A percentile compares a stretch with the other conserved stretches of the same genome.
These are phyloP conservation scores for Lasioglossum marginatum DNA, from an alignment of 2,888 invertebrate genomes.

Conservation along the genomic window DNA sequence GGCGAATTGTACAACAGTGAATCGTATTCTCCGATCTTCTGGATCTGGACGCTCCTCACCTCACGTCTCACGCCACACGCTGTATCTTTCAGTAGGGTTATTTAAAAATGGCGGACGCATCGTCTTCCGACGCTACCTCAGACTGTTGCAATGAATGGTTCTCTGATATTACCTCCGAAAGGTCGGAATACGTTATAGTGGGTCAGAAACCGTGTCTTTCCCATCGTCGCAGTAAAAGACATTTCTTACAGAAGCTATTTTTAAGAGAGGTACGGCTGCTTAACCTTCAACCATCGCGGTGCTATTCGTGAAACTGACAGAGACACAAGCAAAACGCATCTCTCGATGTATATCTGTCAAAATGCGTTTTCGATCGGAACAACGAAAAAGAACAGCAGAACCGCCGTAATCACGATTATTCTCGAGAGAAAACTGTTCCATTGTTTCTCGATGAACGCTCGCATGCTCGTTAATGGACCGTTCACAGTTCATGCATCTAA, in stretches of 20 bases:
- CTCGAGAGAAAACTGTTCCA: neutral
- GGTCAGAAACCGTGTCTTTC: slow-evolving; percentile 78
- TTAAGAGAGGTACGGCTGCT: slow-evolving; percentile 87
- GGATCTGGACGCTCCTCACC: slow-evolving; percentile 40
- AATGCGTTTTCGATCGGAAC: slow-evolving; percentile 17
- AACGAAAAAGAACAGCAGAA: neutral
- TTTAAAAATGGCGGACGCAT: slow-evolving; percentile 85
- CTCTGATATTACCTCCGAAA: slow-evolving; percentile 82
- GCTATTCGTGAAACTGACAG: slow-evolving; percentile 69
- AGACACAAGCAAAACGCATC: slow-evolving; percentile 21
- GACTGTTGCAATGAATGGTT: slow-evolving; percentile 82
- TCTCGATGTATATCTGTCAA: slow-evolving; percentile 62
- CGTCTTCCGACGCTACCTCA: slow-evolving; percentile 84
- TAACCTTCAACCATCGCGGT: slow-evolving; percentile 70
- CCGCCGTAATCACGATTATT: neutral
- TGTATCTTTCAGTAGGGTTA: slow-evolving; percentile 75
- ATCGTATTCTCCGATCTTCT: slow-evolving; percentile 31
- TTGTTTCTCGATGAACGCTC: neutral
- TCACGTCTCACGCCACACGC: neutral
- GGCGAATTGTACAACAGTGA: slow-evolving; percentile 10
- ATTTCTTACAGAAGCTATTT: slow-evolving; percentile 86
- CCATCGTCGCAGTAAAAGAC: slow-evolving; percentile 76
- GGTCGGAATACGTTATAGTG: slow-evolving; percentile 79
- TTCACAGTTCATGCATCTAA: neutral
- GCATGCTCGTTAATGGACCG: neutral